Evolutionary conservation across 2,888 invertebrate species (phyloP).

Genomic region (Galerucella nymphaeae): DNA sequence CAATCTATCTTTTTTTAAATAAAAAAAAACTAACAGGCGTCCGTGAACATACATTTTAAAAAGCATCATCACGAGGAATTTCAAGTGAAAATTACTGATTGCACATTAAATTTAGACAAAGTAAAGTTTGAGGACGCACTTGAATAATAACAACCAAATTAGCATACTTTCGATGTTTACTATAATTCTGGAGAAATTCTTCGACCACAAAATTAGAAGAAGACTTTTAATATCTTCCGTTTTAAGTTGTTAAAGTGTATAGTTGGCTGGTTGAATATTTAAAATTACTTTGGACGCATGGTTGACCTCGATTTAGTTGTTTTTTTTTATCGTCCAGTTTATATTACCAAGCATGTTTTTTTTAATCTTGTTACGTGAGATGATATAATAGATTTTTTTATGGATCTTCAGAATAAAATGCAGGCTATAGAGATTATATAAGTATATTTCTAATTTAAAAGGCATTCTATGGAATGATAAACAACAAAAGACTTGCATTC

Average conservation of each 20-base stretch:
- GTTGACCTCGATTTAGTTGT: not conserved
- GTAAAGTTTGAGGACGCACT: constrained; percentile 34
- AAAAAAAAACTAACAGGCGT: not conserved
- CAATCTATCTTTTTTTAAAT: not conserved
- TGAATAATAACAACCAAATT: constrained; percentile 42
- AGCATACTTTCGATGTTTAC: constrained; percentile 43
- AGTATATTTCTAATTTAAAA: not conserved
- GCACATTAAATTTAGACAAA: constrained; percentile 20
- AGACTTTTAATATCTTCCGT: constrained; percentile 15
- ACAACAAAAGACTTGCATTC: too few relatives aligned
- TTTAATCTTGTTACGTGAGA: constrained; percentile 9
- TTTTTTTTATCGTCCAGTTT: constrained; percentile 13
- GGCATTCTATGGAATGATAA: too few relatives aligned
- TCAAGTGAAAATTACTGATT: constrained; percentile 10
- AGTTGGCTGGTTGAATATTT: not conserved
- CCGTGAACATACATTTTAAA: not conserved
- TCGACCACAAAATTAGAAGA: constrained; percentile 22
- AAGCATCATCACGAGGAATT: constrained; percentile 4
- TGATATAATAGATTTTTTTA: constrained; percentile 13
- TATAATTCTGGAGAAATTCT: constrained; percentile 27
- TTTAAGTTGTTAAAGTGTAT: constrained; percentile 8
- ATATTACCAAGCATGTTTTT: constrained; percentile 5
- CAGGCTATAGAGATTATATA: not conserved
- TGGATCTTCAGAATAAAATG: not conserved
- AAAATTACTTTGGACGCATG: not conserved